Base-by-base conservation (phyloP, 2,113 vertebrate species). In the Ondatra zibethicus region DNA sequence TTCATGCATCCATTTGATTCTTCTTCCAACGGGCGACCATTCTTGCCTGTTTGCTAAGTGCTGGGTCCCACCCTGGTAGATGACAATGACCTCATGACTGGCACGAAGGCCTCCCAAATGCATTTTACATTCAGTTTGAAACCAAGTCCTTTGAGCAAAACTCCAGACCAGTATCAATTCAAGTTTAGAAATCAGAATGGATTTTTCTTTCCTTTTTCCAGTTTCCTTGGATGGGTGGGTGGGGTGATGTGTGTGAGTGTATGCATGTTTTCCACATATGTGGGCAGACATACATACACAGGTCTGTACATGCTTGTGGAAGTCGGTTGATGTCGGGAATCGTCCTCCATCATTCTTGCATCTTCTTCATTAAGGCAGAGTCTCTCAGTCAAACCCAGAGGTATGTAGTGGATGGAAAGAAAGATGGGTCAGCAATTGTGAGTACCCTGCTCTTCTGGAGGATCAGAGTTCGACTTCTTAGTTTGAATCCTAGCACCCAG, bases 81-180 rank as follows among this genome's bases (percentile, higher is more conserved):
- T 95, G 89, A 97, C 95, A 94, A 94, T 93, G 92, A 96, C 95
- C 66, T 96, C 91, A 66, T 87, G 73, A 42, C 61, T 88, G 97
- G 82, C 78, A 73, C 7, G 68, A 61, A 58, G 31, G 33, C 86
- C 76, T 47, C 52, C 42, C 55, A 36, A 33, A 61, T 92, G 12
- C 19, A 33, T 91, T 96, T 88, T 93, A 97, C 8, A 50, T 65
- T 47, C 8, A 78, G 1, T n/a, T 76, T 36, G n/a, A 55, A n/a
- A 7, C 8, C 76, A 13, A 45, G 58, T 65, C n/a, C 25, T 42
- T 45, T 78, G 52, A 72, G 10, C 16, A 52, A 39, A 80, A 97
- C 80, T 84, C 4, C 33, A 92, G 19, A 58, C 47, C 27, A 73
- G 23, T 50, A 50, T 17, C 87, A 84, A 6, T 78, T 63, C 88